Percentiles rank a stretch among this genome's conserved stretches.
Evolutionary conservation across 2,797 vertebrate genomes (phyloP).

Genomic region (Propithecus deckenii): DNA sequence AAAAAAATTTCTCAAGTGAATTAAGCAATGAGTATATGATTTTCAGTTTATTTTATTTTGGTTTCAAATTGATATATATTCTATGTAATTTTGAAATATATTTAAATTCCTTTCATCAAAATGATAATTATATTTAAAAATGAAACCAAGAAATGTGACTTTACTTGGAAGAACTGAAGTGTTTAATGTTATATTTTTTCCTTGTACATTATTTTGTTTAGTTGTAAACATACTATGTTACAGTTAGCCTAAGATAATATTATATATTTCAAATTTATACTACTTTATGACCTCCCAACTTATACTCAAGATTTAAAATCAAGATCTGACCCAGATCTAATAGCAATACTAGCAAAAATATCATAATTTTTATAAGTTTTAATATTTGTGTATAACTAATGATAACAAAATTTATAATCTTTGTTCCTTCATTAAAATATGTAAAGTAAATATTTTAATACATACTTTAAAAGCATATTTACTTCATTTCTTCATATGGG

Average conservation of each 20-base stretch:
- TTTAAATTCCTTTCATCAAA: neutral
- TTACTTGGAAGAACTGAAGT: neutral
- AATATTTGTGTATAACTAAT: neutral
- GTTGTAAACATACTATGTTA: neutral
- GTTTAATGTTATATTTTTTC: neutral
- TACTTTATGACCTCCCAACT: neutral
- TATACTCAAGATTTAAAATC: neutral
- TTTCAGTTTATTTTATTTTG: neutral
- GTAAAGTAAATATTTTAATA: neutral
- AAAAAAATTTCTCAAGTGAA: neutral
- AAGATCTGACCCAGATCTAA: neutral
- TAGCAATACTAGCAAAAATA: neutral
- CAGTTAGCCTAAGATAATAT: neutral
- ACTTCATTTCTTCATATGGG: neutral
- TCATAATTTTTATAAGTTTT: neutral
- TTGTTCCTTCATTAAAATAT: neutral
- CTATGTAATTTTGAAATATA: neutral
- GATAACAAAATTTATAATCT: neutral
- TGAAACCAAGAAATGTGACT: neutral
- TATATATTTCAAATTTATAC: neutral
- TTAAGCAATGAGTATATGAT: neutral
- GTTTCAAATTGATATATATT: neutral
- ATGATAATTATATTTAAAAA: neutral
- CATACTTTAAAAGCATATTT: neutral
- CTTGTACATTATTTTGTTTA: neutral